Evolutionary conservation across 2,113 vertebrate genomes (phyloP).

Genomic region (Australoheros scitulus): DNA sequence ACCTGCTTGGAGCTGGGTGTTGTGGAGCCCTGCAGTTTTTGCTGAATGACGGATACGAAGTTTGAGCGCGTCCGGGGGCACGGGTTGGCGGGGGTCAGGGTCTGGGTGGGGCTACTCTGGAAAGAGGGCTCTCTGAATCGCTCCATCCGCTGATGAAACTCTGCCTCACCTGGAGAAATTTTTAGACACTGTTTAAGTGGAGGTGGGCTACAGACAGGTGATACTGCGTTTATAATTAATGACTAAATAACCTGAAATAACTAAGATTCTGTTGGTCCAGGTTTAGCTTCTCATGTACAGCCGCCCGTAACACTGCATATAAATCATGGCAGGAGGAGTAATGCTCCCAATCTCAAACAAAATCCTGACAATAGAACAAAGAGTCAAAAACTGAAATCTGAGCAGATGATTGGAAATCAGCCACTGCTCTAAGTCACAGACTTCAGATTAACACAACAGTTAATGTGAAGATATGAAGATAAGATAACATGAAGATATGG

Average conservation of each 20-base stretch:
- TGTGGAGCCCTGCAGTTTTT: slow-evolving; percentile 67
- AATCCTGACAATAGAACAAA: too few relatives aligned
- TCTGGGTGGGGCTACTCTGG: slow-evolving; percentile 2
- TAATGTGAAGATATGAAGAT: too few relatives aligned
- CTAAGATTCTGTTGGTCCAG: too few relatives aligned
- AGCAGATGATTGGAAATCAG: too few relatives aligned
- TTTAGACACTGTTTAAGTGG: not conserved
- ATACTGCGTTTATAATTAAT: not conserved
- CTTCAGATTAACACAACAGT: too few relatives aligned
- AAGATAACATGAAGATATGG: too few relatives aligned
- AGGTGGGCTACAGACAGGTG: not conserved
- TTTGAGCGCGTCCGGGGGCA: slow-evolving; percentile 50
- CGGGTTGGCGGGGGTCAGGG: not conserved
- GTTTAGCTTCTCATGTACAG: too few relatives aligned
- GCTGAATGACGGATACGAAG: slow-evolving; percentile 71
- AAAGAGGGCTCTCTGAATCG: slow-evolving; percentile 63
- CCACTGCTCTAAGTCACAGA: too few relatives aligned
- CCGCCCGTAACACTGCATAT: too few relatives aligned
- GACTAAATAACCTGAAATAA: not conserved
- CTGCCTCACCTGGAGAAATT: slow-evolving; percentile 51
- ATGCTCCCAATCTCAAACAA: too few relatives aligned
- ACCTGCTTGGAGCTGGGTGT: slow-evolving; percentile 75
- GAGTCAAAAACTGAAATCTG: too few relatives aligned
- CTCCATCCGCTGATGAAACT: slow-evolving; percentile 73
- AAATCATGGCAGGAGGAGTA: too few relatives aligned